These are phyloP conservation scores for Caenorhabditis parvicauda DNA, from an alignment of 2,888 invertebrate genomes.

Conservation along the genomic window DNA sequence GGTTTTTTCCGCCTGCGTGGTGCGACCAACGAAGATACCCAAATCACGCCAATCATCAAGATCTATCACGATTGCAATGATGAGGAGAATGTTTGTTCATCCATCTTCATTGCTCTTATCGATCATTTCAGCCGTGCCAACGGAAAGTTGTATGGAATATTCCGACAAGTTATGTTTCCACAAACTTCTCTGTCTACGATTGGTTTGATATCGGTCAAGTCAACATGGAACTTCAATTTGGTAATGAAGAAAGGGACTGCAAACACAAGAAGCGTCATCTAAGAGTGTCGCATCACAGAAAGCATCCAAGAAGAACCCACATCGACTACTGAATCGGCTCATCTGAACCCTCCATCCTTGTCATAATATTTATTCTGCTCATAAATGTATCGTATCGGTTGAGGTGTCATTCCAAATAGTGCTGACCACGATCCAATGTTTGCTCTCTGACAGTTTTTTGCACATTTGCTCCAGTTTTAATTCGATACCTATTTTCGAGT, in stretches of 20 bases:
- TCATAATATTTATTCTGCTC: too few relatives aligned
- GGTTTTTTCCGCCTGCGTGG: conserved; percentile 29
- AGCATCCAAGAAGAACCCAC: too few relatives aligned
- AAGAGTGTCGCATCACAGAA: too few relatives aligned
- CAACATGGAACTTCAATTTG: conserved; percentile 22
- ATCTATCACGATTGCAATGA: conserved; percentile 39
- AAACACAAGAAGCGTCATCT: conserved; percentile 13
- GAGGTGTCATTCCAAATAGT: too few relatives aligned
- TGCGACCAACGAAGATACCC: conserved; percentile 16
- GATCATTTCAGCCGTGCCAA: conserved; percentile 18
- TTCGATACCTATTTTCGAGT: too few relatives aligned
- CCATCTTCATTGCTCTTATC: background rate
- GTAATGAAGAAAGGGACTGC: conserved; percentile 28
- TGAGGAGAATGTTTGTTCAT: conserved; percentile 9
- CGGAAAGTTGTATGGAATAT: conserved; percentile 19
- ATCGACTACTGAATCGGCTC: too few relatives aligned
- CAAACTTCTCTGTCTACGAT: conserved; percentile 9
- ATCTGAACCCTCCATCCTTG: too few relatives aligned
- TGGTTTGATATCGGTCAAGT: conserved; percentile 18
- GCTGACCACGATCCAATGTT: too few relatives aligned
- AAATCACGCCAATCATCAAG: conserved; percentile 26
- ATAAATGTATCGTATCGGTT: too few relatives aligned
- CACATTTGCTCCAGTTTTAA: too few relatives aligned
- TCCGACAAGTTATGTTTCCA: conserved; percentile 15
- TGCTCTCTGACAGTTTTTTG: too few relatives aligned